Percentiles rank a stretch among this genome's conserved stretches.
phyloP scores from a whole-genome alignment of 2,797 vertebrate genomes.

The Anabacerthia variegaticeps region DNA sequence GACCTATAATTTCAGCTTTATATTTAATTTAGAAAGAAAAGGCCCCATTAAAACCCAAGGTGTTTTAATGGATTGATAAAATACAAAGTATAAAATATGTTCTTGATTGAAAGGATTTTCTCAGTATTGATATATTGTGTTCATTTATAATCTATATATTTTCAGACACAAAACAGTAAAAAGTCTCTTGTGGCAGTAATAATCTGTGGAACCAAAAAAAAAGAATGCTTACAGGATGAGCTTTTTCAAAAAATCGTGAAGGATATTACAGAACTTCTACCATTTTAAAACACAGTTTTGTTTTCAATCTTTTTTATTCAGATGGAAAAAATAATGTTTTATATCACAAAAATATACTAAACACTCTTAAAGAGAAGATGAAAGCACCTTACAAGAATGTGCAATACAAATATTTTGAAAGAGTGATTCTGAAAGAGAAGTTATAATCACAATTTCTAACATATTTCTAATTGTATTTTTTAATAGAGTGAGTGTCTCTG shows the following conservation, averaged over 20 bases:
- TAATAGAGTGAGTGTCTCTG: not conserved
- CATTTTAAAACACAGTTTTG: not conserved
- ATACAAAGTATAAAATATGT: not conserved
- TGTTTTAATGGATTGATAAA: not conserved
- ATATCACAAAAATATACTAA: not conserved
- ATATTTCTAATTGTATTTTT: not conserved
- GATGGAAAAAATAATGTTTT: not conserved
- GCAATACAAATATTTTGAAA: not conserved
- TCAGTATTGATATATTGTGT: not conserved
- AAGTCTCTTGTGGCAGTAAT: not conserved
- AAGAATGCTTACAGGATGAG: not conserved
- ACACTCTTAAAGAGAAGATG: not conserved
- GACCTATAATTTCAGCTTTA: not conserved
- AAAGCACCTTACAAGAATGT: not conserved
- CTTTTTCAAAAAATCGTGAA: not conserved
- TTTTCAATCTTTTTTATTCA: not conserved
- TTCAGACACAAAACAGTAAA: not conserved
- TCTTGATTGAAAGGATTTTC: not conserved
- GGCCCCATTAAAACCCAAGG: not conserved
- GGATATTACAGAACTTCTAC: not conserved
- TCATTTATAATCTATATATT: not conserved
- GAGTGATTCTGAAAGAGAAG: not conserved
- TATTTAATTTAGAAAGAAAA: not conserved
- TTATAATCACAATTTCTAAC: not conserved
- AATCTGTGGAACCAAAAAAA: not conserved